These are phyloP conservation scores for Thymallus thymallus DNA, from an alignment of 2,113 vertebrate species.

Conservation along the genomic window DNA sequence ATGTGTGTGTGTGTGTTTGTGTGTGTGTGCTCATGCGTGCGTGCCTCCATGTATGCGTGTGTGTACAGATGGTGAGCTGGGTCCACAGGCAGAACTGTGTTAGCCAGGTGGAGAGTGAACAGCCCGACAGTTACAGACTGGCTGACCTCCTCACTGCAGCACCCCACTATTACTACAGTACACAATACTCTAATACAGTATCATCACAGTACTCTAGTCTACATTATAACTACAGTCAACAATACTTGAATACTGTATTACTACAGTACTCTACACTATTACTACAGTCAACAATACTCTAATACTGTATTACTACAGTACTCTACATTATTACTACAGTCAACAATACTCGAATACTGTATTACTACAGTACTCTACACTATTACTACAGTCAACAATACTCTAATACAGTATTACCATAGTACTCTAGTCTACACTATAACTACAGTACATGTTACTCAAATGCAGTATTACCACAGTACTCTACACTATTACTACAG, in stretches of 20 bases:
- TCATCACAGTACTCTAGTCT: too few relatives aligned
- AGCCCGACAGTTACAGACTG: conserved; percentile 47
- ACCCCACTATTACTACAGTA: too few relatives aligned
- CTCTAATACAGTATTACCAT: neutral
- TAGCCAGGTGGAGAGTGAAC: conserved; percentile 64
- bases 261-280: neutral
- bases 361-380: neutral
- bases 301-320: neutral
- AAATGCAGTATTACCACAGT: too few relatives aligned
- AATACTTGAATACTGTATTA: neutral
- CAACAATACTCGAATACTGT: neutral
- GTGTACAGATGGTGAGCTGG: conserved; percentile 20
- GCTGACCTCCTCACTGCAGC: conserved; percentile 52
- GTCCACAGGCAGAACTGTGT: conserved; percentile 55
- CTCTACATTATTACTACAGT: neutral
- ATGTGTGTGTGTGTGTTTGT: too few relatives aligned
- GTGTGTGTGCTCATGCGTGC: too few relatives aligned
- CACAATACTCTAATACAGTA: too few relatives aligned
- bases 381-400: neutral
- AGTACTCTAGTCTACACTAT: neutral
- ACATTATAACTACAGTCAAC: too few relatives aligned
- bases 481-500: too few relatives aligned
- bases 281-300: neutral
- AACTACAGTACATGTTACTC: too few relatives aligned
- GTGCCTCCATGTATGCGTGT: too few relatives aligned